Percentiles rank a stretch among this genome's conserved stretches.
These are phyloP conservation scores for Theropithecus gelada DNA, from an alignment of 2,113 vertebrate species.

Conservation along the genomic window DNA sequence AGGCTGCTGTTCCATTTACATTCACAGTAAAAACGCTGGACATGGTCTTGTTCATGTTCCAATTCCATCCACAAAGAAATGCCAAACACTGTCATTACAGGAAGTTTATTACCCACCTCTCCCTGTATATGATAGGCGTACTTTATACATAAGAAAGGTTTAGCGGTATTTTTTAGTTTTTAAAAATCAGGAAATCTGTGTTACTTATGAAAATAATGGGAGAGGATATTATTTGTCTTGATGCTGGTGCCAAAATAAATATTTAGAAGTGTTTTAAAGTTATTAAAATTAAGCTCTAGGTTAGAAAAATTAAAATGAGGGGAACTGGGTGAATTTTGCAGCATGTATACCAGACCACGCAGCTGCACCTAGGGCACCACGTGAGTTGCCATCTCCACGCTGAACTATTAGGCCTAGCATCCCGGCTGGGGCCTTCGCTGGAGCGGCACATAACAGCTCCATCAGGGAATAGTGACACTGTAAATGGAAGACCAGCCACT, in stretches of 20 bases:
- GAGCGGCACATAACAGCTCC: slow-evolving; percentile 57
- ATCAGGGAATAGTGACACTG: slow-evolving; percentile 63
- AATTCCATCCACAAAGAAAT: slow-evolving; percentile 79
- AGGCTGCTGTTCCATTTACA: slow-evolving; percentile 76
- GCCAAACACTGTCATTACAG: slow-evolving; percentile 79
- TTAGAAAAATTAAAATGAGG: slow-evolving; percentile 78
- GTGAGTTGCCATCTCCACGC: slow-evolving; percentile 42
- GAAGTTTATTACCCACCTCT: slow-evolving; percentile 80
- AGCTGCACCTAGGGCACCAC: slow-evolving; percentile 6
- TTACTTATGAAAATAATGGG: slow-evolving; percentile 77
- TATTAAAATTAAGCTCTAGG: slow-evolving; percentile 59
- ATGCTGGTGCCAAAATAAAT: slow-evolving; percentile 72
- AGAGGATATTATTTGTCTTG: slow-evolving; percentile 65
- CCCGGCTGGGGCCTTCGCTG: slow-evolving; percentile 36
- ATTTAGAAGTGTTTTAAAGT: slow-evolving; percentile 59
- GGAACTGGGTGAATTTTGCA: slow-evolving; percentile 32
- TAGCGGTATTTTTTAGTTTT: slow-evolving; percentile 74
- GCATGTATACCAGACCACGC: slow-evolving; percentile 10
- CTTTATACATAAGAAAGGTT: slow-evolving; percentile 74
- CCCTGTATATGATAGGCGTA: slow-evolving; percentile 44
- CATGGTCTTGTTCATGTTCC: slow-evolving; percentile 33
- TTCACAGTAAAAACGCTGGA: slow-evolving; percentile 19
- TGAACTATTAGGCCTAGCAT: not conserved
- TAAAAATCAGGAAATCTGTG: slow-evolving; percentile 76
- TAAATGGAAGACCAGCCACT: slow-evolving; percentile 70